phyloP scores from a whole-genome alignment of 2,113 vertebrate species.

The Tragulus kanchil region DNA sequence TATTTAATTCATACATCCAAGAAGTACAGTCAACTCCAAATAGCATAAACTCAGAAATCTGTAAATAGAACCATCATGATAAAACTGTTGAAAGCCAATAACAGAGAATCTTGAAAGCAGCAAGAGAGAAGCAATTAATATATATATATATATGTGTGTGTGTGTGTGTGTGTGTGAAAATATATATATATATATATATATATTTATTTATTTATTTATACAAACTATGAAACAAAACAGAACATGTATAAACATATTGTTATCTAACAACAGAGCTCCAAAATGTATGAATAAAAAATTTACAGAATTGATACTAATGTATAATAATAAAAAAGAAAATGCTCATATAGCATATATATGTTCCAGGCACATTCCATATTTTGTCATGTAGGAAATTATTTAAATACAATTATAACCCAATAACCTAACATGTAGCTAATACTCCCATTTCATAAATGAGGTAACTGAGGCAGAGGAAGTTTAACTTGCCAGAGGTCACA shows the following conservation, averaged over 20 bases:
- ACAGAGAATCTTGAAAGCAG: no score
- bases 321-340: not conserved
- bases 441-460: not conserved
- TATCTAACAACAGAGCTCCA: not conserved
- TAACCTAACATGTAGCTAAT: not conserved
- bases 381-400: not conserved
- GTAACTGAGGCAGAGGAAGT: not conserved
- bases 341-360: not conserved
- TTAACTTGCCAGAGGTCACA: not conserved
- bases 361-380: not conserved
- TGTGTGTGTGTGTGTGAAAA: no score
- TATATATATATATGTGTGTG: no score
- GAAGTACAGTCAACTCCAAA: no score
- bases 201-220: no score
- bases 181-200: no score
- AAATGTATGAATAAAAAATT: not conserved
- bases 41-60: no score
- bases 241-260: not conserved
- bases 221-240: not conserved
- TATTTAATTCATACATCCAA: no score
- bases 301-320: not conserved
- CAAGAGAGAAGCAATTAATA: no score
- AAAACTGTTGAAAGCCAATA: no score
- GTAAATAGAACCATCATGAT: no score
- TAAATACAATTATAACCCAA: not conserved